Base-by-base conservation (phyloP, 2,888 invertebrate species). In the Sceliomorpha sp. region DNA sequence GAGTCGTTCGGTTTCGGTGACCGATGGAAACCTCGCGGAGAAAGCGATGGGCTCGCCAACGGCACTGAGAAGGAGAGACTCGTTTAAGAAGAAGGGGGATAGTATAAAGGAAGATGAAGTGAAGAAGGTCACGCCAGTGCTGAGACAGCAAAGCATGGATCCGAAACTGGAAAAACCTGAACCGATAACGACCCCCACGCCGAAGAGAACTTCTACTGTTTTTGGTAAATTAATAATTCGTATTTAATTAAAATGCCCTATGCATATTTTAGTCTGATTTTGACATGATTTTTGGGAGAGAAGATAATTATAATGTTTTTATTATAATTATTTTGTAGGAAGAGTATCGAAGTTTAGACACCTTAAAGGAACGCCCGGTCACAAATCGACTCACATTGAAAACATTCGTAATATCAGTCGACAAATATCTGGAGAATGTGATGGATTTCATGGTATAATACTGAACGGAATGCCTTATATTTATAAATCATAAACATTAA, bases 321-420 rank as follows among this genome's bases (percentile, higher is more conserved):
- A n/a, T n/a, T n/a, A n/a, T 37, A 24, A 50, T 34, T 64, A 74
- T 78, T 80, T n/a, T n/a, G n/a, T 76, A 93, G 94, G 93, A 44
- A 93, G 94, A 79, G 96, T 95, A 27, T 96, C 97, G 0, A 98
- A 98, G 88, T 98, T 96, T 89, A 93, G 97, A 0, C 97, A 98
- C 84, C 88, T 98, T 79, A 97, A 97, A 85, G 98, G 97, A 24
- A 96, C 95, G 2, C 93, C 96, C 0, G 94, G 94, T 0, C 97
- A 97, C 89, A 96, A 96, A 88, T 96, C 95, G 13, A 94, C 94
- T 1, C 96, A 97, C 80, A 95, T 98, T 73, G 97, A 98, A 83
- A 98, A 98, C 83, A 91, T 98, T 66, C 92, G 96, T 64, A 97
- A 97, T 83, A 91, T 98, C 32, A 96, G 96, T 86, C 91, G 96